phyloP scores from a whole-genome alignment of 1,140 invertebrate genomes.

The Ceratosolen fusciceps region DNA sequence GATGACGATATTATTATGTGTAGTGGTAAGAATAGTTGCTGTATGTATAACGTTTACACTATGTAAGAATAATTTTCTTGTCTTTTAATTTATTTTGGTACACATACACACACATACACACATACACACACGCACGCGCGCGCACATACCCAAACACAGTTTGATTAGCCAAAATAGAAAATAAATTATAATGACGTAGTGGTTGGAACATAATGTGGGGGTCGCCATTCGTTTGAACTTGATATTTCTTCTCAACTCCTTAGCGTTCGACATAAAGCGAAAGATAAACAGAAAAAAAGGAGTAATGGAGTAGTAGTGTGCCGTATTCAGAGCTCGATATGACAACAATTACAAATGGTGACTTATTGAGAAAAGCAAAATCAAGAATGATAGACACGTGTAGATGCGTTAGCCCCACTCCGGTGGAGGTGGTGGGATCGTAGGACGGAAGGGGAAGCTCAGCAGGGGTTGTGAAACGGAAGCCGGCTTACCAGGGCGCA shows the following conservation, averaged over 20 bases:
- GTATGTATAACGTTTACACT: too few relatives aligned
- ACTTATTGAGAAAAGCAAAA: not conserved
- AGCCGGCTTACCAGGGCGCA: not conserved
- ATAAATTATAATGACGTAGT: too few relatives aligned
- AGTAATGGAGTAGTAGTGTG: not conserved
- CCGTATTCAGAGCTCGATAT: not conserved
- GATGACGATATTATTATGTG: too few relatives aligned
- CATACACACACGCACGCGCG: too few relatives aligned
- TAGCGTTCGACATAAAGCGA: too few relatives aligned
- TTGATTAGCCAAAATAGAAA: too few relatives aligned
- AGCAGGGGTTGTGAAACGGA: not conserved
- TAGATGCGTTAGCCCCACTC: not conserved
- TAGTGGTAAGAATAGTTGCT: too few relatives aligned
- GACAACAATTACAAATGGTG: slow-evolving; percentile 5
- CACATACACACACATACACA: too few relatives aligned
- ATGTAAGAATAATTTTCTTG: too few relatives aligned
- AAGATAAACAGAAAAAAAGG: too few relatives aligned
- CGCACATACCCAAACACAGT: too few relatives aligned
- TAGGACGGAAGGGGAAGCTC: not conserved
- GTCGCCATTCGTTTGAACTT: not conserved
- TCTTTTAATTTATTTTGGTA: too few relatives aligned
- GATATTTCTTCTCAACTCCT: not conserved
- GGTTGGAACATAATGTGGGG: not conserved
- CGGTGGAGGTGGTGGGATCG: not conserved
- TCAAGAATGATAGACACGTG: not conserved